Conservation (phyloP, 2,888 invertebrate species). For the Alloplasta piceator region DNA sequence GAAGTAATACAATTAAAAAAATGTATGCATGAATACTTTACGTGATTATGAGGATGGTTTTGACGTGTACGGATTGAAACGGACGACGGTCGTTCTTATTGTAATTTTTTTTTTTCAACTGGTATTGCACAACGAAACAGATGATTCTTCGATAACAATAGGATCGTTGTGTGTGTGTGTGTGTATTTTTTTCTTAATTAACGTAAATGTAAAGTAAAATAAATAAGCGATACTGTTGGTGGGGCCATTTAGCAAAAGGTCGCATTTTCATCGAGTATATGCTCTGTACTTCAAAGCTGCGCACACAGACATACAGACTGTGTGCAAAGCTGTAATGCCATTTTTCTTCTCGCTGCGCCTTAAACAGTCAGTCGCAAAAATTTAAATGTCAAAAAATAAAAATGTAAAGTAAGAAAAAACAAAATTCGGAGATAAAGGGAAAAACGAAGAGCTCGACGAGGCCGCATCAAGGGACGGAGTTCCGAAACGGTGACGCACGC, state of each 20-base stretch:
- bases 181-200: conserved; percentile 46
- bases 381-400: background rate
- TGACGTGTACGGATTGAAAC: conserved; percentile 43
- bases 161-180: conserved; percentile 31
- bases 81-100: conserved; percentile 57
- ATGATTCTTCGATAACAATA: conserved; percentile 15
- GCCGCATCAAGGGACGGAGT: conserved; percentile 36
- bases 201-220: conserved; percentile 71
- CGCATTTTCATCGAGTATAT: conserved; percentile 77
- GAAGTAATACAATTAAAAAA: conserved; percentile 48
- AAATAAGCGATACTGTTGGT: conserved; percentile 82
- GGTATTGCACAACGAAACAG: conserved; percentile 37
- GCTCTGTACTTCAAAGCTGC: conserved; percentile 81
- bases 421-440: conserved; percentile 37
- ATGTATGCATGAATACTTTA: conserved; percentile 39
- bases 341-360: conserved; percentile 26
- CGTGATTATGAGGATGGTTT: conserved; percentile 49
- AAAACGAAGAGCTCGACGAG: conserved; percentile 37
- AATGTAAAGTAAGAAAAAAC: conserved; percentile 17
- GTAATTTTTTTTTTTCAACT: conserved; percentile 19
- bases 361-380: background rate
- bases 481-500: conserved; percentile 56
- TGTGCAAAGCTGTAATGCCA: conserved; percentile 30
- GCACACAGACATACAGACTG: conserved; percentile 41
- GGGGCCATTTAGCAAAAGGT: conserved; percentile 77